These are phyloP conservation scores for Ectropis grisescens DNA, from an alignment of 1,140 invertebrate genomes.

Conservation along the genomic window DNA sequence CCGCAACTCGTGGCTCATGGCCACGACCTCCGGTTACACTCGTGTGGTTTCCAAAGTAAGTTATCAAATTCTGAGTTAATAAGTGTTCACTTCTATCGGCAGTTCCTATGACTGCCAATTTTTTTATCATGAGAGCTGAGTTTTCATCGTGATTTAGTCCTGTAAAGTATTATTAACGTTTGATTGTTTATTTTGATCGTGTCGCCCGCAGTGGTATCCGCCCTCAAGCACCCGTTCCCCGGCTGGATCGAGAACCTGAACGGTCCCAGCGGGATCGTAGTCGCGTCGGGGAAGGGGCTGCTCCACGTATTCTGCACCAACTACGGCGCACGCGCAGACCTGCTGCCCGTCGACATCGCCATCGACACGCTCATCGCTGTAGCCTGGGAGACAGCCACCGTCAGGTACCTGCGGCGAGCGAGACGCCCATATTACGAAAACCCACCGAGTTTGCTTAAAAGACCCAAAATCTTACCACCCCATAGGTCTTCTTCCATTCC, in stretches of 20 bases:
- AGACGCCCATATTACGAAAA: too few species aligned
- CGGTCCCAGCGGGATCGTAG: constrained; percentile 83
- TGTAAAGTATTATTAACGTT: too few species aligned
- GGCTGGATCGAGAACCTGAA: constrained; percentile 93
- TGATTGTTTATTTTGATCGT: too few species aligned
- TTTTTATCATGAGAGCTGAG: neutral
- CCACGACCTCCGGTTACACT: too few species aligned
- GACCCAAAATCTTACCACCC: too few species aligned
- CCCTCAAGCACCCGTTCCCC: constrained; percentile 53
- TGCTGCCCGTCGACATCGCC: constrained; percentile 87
- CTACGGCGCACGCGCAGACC: constrained; percentile 65
- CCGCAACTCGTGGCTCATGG: too few species aligned
- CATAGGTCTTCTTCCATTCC: too few species aligned
- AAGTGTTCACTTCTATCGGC: neutral
- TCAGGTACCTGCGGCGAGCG: too few species aligned
- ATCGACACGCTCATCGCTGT: constrained; percentile 84
- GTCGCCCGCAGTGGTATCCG: constrained; percentile 31
- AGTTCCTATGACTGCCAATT: too few species aligned
- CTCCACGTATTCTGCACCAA: constrained; percentile 78
- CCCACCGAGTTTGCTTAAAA: too few species aligned
- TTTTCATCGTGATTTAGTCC: neutral
- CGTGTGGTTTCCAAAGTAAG: too few species aligned
- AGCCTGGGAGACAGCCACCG: constrained; percentile 74
- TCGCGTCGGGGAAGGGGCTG: constrained; percentile 79
- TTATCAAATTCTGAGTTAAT: too few species aligned